Evolutionary conservation across 1,140 invertebrate genomes (phyloP), one percentile per base, ranked within the genome.

Genomic region (Zophobas atratus): DNA sequence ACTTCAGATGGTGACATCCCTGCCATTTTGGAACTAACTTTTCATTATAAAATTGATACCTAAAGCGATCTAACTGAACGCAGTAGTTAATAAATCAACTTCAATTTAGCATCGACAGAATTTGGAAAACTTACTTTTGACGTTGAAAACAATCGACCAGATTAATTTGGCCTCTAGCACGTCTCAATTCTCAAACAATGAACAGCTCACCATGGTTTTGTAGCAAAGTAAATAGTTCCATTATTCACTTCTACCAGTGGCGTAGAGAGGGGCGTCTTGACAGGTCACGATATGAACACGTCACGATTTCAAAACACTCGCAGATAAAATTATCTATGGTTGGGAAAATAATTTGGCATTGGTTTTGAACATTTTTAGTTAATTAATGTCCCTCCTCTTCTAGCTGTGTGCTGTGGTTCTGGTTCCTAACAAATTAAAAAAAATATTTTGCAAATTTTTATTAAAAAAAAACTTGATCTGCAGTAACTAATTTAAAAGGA

Each of bases 1-100:
- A 86, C 86, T 81, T 87, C 85, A 57, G 86, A 87, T 63, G 86
- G 86, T 72, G 86, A 86, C 82, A 86, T 79, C 76, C 80, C 82
- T 79, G 85, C 81, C 84, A 86, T 86, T 78, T 81, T 80, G 67
- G 53, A 60, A 39, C 53, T 78, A 78, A 55, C 43, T 53, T 55
- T 77, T 78, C 51, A 60, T 75, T 43, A 71, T 79, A 32, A 39
- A 46, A 41, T 46, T 43, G 60, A 67, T 67, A 20, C 20, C 20
- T 20, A 41, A 41, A n/a, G 8, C 6, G 60, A 67, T 67, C 39
- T 41, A 32, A 67, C 60, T 67, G 39, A 67, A 67, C 60, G 43
- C 39, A 67, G 39, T 51, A 20, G 49, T 51, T 20, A 51, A 67
- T 32, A 1, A 55, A 67, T 32, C 1, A 43, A 67, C 60, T 67